Evolutionary conservation across 2,113 vertebrate genomes (phyloP), one percentile per base, ranked within the genome.

Genomic region (Aspidoscelis tigris): DNA sequence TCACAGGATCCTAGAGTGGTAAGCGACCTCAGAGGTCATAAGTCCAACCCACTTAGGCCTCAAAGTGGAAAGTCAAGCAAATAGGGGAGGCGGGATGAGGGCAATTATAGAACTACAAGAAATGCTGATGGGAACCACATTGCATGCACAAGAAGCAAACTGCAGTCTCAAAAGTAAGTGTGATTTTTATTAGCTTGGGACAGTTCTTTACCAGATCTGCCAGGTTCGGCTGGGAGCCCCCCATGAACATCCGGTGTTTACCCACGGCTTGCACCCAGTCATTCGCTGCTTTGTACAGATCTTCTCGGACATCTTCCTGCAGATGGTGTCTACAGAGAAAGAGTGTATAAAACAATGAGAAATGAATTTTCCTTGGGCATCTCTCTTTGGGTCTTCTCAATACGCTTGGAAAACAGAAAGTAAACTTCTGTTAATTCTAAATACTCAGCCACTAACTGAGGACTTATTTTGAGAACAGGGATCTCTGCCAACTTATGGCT

Each of bases 231-330:
- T 94, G 88, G 61, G 96, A 95, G 89, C 98, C 98, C 0, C 98
- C 98, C 97, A 99, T 98, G 92, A 99, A 99, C 71, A 93, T 96
- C 87, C 97, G 96, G 68, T 98, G 94, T 85, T 97, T 97, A 83
- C 98, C 98, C 43, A 99, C 91, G 2, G 98, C 98, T 7, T 96
- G 94, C 68, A 99, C 95, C 98, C 98, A 99, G 50, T 98, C 91
- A 0, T 99, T 93, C 7, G 96, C 97, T 0, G 98, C 98, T 86
- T 97, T 96, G 4, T 99, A 99, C 78, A 99, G 94, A 73, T 99
- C 98, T 93, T 97, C 94, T 7, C 98, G 95, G 73, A 99, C 98
- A 0, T 99, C 93, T 0, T 98, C 97, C 86, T 91, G 97, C 74
- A 99, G 96, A 75, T 97, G 96, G 92, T 99, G 96, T 89, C 98